Base-by-base conservation (phyloP, 2,113 vertebrate genomes). In the Corythoichthys intestinalis region DNA sequence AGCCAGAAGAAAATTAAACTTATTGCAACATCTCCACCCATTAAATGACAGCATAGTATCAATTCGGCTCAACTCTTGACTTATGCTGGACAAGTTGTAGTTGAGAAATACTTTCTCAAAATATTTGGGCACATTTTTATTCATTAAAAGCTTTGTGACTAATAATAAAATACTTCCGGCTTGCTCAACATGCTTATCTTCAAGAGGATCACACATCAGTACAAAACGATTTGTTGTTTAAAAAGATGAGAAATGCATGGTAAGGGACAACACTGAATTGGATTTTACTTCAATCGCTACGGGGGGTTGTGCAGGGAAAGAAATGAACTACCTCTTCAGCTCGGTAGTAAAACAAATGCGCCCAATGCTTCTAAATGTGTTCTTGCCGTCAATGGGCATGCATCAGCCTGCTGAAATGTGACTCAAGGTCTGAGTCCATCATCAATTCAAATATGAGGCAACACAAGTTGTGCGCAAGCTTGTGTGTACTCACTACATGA, bases 401-500 rank as follows among this genome's bases (percentile, higher is more conserved):
- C 69, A 52, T 56, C 5, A 37, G 73, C 58, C 64, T 61, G 72
- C 67, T 62, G 62, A 77, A 74, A 65, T 65, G 56, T 37, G 67
- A 72, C 71, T 73, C 71, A 79, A 66, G 6, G 67, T 47, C 37
- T 70, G 67, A 67, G 56, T 54, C 72, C 11, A 38, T 61, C 71
- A 75, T 79, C 74, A 75, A 75, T 69, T 66, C 15, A 49, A 65
- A 77, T 46, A 72, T 64, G 62, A 67, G 34, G 64, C 17, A 38
- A 65, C 57, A 59, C 13, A 38, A 14, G 35, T 12, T 7, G 44
- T 80, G 75, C 69, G 65, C 59, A 50, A 74, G 77, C 20, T 38
- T 67, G 60, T 46, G 14, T 56, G n/a, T 4, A 41, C 87, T 88
- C 65, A 90, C 88, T 87, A 90, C 78, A 90, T 84, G 20, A 88